Evolutionary conservation across 1,140 invertebrate species (phyloP).

Genomic region (Zaprionus camerounensis): DNA sequence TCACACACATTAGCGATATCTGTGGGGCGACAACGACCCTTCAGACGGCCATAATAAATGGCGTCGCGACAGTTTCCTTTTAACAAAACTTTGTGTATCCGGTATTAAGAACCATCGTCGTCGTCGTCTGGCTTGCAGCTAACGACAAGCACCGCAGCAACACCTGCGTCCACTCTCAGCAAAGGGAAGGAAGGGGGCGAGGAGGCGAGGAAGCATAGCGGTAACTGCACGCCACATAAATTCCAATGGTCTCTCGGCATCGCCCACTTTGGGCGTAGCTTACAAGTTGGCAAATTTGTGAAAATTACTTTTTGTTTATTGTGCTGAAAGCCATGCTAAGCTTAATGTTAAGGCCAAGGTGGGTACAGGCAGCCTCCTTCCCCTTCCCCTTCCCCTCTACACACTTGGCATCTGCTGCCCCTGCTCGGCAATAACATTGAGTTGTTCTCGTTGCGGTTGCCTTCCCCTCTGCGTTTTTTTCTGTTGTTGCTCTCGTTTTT

Average conservation of each 20-base stretch:
- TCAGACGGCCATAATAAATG: conserved; percentile 82
- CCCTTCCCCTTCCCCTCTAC: conserved; percentile 6
- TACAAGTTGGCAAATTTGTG: conserved; percentile 84
- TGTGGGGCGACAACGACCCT: conserved; percentile 75
- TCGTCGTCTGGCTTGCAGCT: conserved; percentile 48
- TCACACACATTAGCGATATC: conserved; percentile 73
- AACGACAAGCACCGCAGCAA: conserved; percentile 49
- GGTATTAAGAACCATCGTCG: conserved; percentile 65
- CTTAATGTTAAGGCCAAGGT: conserved; percentile 76
- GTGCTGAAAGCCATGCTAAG: conserved; percentile 77
- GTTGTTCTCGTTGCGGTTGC: conserved; percentile 63
- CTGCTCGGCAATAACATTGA: conserved; percentile 69
- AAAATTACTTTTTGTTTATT: conserved; percentile 84
- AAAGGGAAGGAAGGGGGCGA: neutral
- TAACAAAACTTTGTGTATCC: conserved; percentile 64
- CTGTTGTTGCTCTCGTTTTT: conserved; percentile 24
- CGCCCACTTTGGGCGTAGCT: conserved; percentile 62
- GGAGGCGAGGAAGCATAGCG: neutral
- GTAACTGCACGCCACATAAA: conserved; percentile 75
- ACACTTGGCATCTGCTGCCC: conserved; percentile 19
- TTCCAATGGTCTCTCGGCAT: conserved; percentile 69
- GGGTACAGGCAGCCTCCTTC: neutral
- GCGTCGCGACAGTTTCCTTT: conserved; percentile 84
- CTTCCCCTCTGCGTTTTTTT: conserved; percentile 14
- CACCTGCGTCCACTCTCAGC: conserved; percentile 82